phyloP scores from a whole-genome alignment of 2,888 invertebrate genomes.

The Pristionchus maxplancki region DNA sequence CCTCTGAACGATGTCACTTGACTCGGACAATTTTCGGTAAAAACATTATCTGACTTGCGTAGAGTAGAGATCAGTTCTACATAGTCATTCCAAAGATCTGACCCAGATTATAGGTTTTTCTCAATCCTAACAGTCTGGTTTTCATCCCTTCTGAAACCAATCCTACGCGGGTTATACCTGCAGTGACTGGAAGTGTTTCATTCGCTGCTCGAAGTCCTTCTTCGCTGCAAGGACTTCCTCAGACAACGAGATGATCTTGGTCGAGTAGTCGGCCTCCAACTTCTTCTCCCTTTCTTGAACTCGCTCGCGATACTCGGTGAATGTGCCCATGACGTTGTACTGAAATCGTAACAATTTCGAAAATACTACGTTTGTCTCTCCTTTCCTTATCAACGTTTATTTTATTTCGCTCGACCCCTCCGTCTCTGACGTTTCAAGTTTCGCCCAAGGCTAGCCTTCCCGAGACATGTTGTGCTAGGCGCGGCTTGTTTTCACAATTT shows the following conservation, averaged over 20 bases:
- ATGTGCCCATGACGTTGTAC: conserved; percentile 77
- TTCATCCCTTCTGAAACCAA: no score
- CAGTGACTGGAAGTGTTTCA: conserved; percentile 79
- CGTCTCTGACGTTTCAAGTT: not conserved
- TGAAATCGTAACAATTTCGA: not conserved
- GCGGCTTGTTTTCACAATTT: not conserved
- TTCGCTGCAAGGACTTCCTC: conserved; percentile 79
- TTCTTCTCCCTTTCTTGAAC: conserved; percentile 77
- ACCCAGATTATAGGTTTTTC: no score
- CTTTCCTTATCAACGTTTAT: not conserved
- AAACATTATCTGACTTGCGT: no score
- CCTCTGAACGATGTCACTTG: no score
- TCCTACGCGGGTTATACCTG: no score
- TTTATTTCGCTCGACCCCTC: no score
- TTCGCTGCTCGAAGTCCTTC: conserved; percentile 79
- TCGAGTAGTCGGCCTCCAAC: conserved; percentile 77
- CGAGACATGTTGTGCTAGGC: not conserved
- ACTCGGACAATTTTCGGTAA: no score
- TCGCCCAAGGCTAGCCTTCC: no score
- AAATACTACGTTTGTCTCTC: not conserved
- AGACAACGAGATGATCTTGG: conserved; percentile 79
- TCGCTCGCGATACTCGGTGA: conserved; percentile 76
- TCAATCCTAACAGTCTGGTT: no score
- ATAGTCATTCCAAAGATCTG: no score
- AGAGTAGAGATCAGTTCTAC: no score